Evolutionary conservation across 2,797 vertebrate species (phyloP), one percentile per base, ranked within the genome.

Genomic region (Sorex maritimensis): DNA sequence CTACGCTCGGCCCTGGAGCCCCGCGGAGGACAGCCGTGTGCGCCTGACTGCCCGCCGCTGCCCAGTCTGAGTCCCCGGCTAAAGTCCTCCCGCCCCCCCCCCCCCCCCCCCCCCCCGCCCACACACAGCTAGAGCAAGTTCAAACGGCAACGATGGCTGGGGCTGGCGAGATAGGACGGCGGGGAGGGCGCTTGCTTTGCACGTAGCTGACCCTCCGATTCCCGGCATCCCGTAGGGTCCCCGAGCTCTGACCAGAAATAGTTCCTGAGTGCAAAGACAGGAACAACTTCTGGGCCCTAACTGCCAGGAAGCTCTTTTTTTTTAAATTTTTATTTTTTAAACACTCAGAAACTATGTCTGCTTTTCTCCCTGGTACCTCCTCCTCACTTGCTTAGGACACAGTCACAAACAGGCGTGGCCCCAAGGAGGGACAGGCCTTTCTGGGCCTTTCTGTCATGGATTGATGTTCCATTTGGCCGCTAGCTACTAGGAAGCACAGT

Each of bases 1-100:
- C 93, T 98, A 98, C 0, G 97, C 98, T 24, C 95, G 97, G 72
- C 96, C 97, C 0, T 98, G 98, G 98, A 97, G 97, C 1, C 97
- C 97, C 4, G 97, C 97, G 0, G 98, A 98, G 96, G 98, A 97
- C 0, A 96, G 94, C 81, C 96, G 97, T 23, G 81, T 97, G 28
- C 96, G 96, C 69, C 96, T 96, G 24, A 96, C 96, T 0, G 95
- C 95, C 4, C 85, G 34, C 49, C 96, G 67, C 55, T 98, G 96
- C 69, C 95, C 94, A 2, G 10, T 12, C 41, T 95, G 92, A 96
- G 30, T 21, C 17, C 1, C 17, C 0, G 0, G 9, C 19, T 4
- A 3, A 14, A 28, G n/a, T 24, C 28, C 12, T 1, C 19, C 26
- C 2, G 34, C 34, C 34, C 28, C 28, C 12, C 2, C 19, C 26